phyloP scores from a whole-genome alignment of 2,888 invertebrate genomes.

The Drosophila mettleri region DNA sequence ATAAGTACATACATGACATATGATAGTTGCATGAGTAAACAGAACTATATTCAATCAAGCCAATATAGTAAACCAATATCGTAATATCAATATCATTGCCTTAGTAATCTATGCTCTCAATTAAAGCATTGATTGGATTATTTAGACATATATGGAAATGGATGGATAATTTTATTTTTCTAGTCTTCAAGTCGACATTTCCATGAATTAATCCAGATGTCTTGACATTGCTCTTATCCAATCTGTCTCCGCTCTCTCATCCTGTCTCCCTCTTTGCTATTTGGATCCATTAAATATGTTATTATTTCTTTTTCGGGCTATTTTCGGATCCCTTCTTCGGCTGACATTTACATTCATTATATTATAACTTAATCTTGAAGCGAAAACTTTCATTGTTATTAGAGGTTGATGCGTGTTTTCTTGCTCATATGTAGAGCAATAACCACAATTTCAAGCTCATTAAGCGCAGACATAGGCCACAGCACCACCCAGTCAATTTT shows the following conservation, averaged over 20 bases:
- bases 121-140: too few species aligned
- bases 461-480: slow-evolving; percentile 37
- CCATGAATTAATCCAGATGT: background rate
- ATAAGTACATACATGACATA: background rate
- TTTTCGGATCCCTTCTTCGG: background rate
- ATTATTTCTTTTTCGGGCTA: background rate
- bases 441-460: slow-evolving; percentile 53
- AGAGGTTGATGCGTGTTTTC: slow-evolving; percentile 23
- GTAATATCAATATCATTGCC: too few species aligned
- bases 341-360: slow-evolving; percentile 7
- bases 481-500: slow-evolving; percentile 32
- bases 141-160: too few species aligned
- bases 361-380: slow-evolving; percentile 7
- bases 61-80: too few species aligned
- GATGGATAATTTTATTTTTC: too few species aligned
- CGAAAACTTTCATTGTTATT: slow-evolving; percentile 19
- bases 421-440: slow-evolving; percentile 34
- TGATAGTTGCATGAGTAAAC: too few species aligned
- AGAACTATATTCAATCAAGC: too few species aligned
- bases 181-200: background rate
- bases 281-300: background rate
- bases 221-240: too few species aligned
- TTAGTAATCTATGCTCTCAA: too few species aligned
- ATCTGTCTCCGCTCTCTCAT: background rate
- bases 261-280: too few species aligned